These are phyloP conservation scores for Tarsius wallacei DNA, from an alignment of 2,797 vertebrate species.

Conservation along the genomic window DNA sequence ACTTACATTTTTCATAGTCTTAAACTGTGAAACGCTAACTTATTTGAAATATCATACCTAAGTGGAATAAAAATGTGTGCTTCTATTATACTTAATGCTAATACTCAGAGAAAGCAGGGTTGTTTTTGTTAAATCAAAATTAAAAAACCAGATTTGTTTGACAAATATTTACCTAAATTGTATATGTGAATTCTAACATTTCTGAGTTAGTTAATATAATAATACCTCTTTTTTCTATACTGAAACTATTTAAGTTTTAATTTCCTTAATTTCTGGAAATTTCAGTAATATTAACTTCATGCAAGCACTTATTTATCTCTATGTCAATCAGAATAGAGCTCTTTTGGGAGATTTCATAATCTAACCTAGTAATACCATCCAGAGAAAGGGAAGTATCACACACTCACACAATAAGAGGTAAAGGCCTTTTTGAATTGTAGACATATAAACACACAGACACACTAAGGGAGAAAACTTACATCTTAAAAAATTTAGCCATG, in stretches of 20 bases:
- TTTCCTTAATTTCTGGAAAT: background rate
- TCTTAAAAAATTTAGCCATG: background rate
- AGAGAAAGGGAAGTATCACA: background rate
- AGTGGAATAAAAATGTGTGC: background rate
- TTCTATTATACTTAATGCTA: background rate
- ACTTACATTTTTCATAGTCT: slow-evolving; percentile 24
- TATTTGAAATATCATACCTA: background rate
- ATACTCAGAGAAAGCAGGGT: background rate
- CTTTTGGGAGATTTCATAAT: background rate
- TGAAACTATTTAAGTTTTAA: background rate
- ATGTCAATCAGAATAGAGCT: background rate
- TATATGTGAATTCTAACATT: background rate
- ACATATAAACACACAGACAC: background rate
- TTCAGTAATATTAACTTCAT: background rate
- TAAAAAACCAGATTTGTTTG: background rate
- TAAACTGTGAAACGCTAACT: background rate
- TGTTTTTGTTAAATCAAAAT: slow-evolving; percentile 44
- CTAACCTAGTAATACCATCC: background rate
- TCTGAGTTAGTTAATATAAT: background rate
- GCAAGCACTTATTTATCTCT: background rate
- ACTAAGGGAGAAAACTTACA: background rate
- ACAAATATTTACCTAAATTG: background rate
- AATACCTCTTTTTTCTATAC: background rate
- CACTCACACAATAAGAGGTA: background rate
- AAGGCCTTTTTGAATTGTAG: background rate